Conservation (phyloP, 2,888 invertebrate genomes). For the Acanthacorydalis orientalis region DNA sequence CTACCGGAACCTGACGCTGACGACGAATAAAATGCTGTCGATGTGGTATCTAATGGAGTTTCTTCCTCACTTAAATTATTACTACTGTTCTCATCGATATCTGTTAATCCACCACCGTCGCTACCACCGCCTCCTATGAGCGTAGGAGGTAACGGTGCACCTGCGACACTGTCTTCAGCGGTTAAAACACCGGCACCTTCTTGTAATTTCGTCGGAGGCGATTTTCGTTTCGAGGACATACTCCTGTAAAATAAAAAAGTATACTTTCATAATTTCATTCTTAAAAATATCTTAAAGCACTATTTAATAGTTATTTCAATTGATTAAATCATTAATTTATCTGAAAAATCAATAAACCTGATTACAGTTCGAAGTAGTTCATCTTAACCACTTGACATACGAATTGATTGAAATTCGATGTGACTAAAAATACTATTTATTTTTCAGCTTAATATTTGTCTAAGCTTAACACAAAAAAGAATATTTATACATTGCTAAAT, state of each 20-base stretch:
- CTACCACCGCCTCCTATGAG: constrained; percentile 29
- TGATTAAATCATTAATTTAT: too few species aligned
- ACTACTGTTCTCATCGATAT: constrained; percentile 37
- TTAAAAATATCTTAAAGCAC: too few species aligned
- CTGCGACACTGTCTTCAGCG: constrained; percentile 33
- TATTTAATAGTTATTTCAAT: too few species aligned
- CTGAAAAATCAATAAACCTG: too few species aligned
- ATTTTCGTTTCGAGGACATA: constrained; percentile 95
- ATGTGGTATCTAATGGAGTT: constrained; percentile 34
- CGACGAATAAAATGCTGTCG: constrained; percentile 23
- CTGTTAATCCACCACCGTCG: constrained; percentile 36
- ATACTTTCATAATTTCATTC: too few species aligned
- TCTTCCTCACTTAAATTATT: constrained; percentile 44
- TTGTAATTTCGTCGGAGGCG: constrained; percentile 81
- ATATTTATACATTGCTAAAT: too few species aligned
- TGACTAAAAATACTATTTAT: too few species aligned
- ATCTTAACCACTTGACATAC: too few species aligned
- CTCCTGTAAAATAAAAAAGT: constrained; percentile 48
- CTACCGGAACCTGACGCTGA: constrained; percentile 24
- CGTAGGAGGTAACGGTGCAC: constrained; percentile 16
- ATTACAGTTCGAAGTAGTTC: too few species aligned
- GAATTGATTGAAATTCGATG: too few species aligned
- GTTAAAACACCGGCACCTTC: constrained; percentile 44
- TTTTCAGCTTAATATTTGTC: too few species aligned
- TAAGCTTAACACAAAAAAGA: too few species aligned